These are phyloP conservation scores for Lepidiolamprologus cunningtoni DNA, from an alignment of 2,113 vertebrate genomes.

Conservation along the genomic window DNA sequence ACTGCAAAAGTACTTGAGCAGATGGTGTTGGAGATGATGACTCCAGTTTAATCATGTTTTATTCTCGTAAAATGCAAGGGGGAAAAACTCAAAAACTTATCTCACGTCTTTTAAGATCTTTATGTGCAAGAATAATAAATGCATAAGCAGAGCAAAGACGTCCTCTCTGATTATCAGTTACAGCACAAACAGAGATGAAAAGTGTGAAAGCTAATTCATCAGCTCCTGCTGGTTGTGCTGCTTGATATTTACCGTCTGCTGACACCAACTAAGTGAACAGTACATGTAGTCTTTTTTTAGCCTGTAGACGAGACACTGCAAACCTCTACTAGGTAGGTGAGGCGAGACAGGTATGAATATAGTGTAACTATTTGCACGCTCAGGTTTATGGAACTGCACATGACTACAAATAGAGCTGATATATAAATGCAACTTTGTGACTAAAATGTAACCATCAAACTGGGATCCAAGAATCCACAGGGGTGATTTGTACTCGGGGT, in stretches of 20 bases:
- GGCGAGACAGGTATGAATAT: background rate
- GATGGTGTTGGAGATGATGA: background rate
- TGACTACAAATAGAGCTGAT: background rate
- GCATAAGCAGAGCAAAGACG: background rate
- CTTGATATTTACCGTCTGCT: background rate
- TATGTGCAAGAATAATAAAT: background rate
- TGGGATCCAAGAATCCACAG: background rate
- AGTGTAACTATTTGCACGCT: background rate
- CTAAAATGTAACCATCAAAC: background rate
- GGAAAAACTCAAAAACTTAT: fast-evolving
- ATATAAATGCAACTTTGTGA: fast-evolving
- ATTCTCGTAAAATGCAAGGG: background rate
- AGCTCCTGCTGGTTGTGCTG: background rate
- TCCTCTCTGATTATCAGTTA: background rate
- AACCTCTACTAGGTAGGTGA: background rate
- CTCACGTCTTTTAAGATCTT: background rate
- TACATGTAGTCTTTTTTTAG: background rate
- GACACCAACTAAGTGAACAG: background rate
- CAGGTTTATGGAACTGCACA: background rate
- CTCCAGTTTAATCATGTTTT: background rate
- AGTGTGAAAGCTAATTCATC: background rate
- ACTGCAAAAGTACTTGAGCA: background rate
- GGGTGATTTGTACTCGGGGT: background rate
- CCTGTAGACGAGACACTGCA: background rate
- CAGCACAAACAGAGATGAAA: background rate